Evolutionary conservation across 2,113 vertebrate species (phyloP), one percentile per base, ranked within the genome.

Genomic region (Erpornis zantholeuca): DNA sequence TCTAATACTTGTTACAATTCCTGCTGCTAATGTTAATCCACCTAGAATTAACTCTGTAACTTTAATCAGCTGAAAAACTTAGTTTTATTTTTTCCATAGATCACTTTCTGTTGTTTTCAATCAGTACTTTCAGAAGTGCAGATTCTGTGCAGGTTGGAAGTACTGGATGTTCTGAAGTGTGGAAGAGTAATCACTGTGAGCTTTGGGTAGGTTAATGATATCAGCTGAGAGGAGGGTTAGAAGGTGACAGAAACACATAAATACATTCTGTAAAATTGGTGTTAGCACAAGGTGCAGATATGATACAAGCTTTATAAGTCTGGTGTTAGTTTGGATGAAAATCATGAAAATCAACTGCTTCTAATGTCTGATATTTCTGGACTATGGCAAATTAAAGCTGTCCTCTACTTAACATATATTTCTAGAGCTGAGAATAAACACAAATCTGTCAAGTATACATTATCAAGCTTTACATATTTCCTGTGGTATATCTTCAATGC

Each of bases 371-470:
- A 20, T 91, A 44, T 96, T 96, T 95, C 65, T 83, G 71, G 50
- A 79, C 38, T 91, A 14, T 36, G 31, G 65, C 63, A 85, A 86
- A 70, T 86, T 85, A 90, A 82, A 94, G 60, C 60, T 96, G 38
- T 92, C 29, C 18, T 92, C 61, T 89, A 28, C 65, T 84, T 91
- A 84, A 72, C 70, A 52, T 83, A 6, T 53, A 81, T 96, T 95
- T 97, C 92, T 82, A 42, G 49, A 90, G 44, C 80, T 91, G 87
- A 95, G 82, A 88, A 65, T 87, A 95, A 91, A 87, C 78, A 75
- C 57, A 57, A 25, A 50, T 88, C 71, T 95, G 65, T 29, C 49
- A 78, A 92, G 45, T 77, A 59, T 65, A 68, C 59, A 68, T 93
- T 88, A 71, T 45, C 76, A 88, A 81, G 10, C 9, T 88, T 92